These are phyloP conservation scores for Cryptotermes secundus DNA, from an alignment of 1,140 invertebrate genomes.

Conservation along the genomic window DNA sequence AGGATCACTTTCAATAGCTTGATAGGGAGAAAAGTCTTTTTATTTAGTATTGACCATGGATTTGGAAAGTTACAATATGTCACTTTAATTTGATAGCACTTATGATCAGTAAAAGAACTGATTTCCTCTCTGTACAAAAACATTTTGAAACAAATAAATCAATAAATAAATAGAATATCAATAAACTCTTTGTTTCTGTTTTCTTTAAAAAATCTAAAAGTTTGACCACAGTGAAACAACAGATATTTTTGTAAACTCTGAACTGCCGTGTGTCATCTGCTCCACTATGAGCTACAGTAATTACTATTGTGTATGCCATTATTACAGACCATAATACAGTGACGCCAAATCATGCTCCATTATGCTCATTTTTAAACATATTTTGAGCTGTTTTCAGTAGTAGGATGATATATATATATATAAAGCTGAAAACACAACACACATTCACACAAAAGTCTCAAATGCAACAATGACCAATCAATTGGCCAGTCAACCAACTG, in stretches of 20 bases:
- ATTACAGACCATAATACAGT: background rate
- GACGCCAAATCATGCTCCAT: background rate
- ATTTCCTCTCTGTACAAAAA: slow-evolving; percentile 28
- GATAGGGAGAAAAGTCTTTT: background rate
- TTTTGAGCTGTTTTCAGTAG: slow-evolving; percentile 4
- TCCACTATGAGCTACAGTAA: background rate
- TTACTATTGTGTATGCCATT: background rate
- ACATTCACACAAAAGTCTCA: background rate
- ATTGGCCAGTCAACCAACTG: background rate
- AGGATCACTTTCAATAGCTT: background rate
- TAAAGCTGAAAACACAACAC: background rate
- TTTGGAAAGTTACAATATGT: background rate
- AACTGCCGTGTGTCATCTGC: background rate
- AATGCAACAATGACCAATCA: background rate
- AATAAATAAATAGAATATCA: background rate
- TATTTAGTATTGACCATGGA: background rate
- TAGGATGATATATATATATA: background rate
- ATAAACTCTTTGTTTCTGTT: background rate
- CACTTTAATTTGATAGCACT: background rate
- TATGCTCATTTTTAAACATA: background rate
- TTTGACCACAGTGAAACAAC: background rate
- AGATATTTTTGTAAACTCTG: background rate
- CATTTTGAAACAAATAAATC: slow-evolving; percentile 16
- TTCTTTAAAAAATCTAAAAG: background rate
- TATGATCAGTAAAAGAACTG: background rate